Percentiles rank a stretch among this genome's conserved stretches.
Evolutionary conservation across 2,888 invertebrate species (phyloP).

Genomic region (Rhagonycha lutea): DNA sequence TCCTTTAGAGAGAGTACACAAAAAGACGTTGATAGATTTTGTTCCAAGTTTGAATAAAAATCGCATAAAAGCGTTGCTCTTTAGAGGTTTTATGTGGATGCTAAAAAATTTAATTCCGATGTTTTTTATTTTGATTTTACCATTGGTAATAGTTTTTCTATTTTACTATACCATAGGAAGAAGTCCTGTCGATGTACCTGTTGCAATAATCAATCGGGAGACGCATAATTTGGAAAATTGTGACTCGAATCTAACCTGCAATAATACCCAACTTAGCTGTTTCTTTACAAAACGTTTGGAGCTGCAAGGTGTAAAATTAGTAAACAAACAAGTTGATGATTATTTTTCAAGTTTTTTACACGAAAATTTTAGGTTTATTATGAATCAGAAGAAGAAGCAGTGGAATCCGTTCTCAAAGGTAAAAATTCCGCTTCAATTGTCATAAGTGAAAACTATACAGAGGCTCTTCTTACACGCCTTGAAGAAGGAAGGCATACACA

Average conservation of each 20-base stretch:
- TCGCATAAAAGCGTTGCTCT: slow-evolving; percentile 76
- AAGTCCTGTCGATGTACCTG: slow-evolving; percentile 74
- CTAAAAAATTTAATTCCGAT: slow-evolving; percentile 82
- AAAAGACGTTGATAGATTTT: slow-evolving; percentile 59
- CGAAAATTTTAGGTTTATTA: slow-evolving; percentile 56
- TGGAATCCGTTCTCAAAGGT: slow-evolving; percentile 69
- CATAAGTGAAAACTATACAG: slow-evolving; percentile 78
- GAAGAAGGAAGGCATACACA: slow-evolving; percentile 59
- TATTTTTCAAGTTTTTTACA: not conserved
- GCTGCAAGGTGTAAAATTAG: slow-evolving; percentile 67
- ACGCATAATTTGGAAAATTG: slow-evolving; percentile 50
- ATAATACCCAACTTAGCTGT: slow-evolving; percentile 73
- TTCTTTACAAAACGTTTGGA: slow-evolving; percentile 73
- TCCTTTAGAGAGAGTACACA: slow-evolving; percentile 70
- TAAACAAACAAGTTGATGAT: slow-evolving; percentile 52
- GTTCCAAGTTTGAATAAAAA: slow-evolving; percentile 34
- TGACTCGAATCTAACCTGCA: slow-evolving; percentile 54
- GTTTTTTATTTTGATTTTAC: slow-evolving; percentile 83
- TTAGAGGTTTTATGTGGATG: slow-evolving; percentile 89
- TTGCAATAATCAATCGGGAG: slow-evolving; percentile 85
- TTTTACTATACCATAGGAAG: slow-evolving; percentile 89
- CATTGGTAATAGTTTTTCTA: slow-evolving; percentile 81
- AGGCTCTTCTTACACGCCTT: slow-evolving; percentile 62
- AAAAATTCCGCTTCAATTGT: slow-evolving; percentile 76
- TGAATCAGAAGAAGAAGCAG: slow-evolving; percentile 63